Evolutionary conservation across 2,888 invertebrate genomes (phyloP), one percentile per base, ranked within the genome.

Genomic region (Trachelus iudaicus): DNA sequence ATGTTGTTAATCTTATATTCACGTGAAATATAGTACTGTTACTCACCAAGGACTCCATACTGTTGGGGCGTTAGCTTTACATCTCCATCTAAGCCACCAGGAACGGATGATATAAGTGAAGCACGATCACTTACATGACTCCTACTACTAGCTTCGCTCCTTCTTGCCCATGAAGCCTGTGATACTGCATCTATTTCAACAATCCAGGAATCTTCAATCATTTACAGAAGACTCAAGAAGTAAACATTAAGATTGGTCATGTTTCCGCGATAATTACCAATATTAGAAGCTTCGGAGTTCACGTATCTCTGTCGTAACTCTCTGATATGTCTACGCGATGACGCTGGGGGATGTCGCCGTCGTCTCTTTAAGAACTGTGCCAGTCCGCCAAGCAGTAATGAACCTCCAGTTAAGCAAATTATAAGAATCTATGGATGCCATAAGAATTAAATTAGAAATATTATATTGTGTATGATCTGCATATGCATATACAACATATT

Each of bases 1-100:
- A 31, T 34, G 34, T 31, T 4, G 40, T 75, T 13, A 69, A 40
- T 75, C 11, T 30, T 40, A 33, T n/a, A 40, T n/a, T 15, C 15
- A 23, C 23, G 23, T 30, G 31, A 75, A n/a, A 56, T 69, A 73
- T 76, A 78, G 34, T 77, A 76, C 75, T 78, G n/a, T 77, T 31
- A 94, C 95, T 95, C 92, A 96, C 97, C 98, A 94, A 98, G 96
- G 37, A 97, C 96, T 79, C 98, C 98, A 40, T 98, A 93, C 87
- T 98, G 97, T 89, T 97, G 97, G 1, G 97, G 96, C 4, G 97
- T 96, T 68, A 97, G 93, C 81, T 94, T 94, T 1, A 94, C 93
- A 68, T 94, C 94, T 82, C 94, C 94, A 73, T 93, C 93, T 15
- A 93, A 93, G 30, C 88, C 89, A 77, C 89, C 91, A 34, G 90